A percentile compares a stretch with the other conserved stretches of the same genome.
phyloP scores from a whole-genome alignment of 1,140 invertebrate genomes.

The Alviniconcha marisindica region DNA sequence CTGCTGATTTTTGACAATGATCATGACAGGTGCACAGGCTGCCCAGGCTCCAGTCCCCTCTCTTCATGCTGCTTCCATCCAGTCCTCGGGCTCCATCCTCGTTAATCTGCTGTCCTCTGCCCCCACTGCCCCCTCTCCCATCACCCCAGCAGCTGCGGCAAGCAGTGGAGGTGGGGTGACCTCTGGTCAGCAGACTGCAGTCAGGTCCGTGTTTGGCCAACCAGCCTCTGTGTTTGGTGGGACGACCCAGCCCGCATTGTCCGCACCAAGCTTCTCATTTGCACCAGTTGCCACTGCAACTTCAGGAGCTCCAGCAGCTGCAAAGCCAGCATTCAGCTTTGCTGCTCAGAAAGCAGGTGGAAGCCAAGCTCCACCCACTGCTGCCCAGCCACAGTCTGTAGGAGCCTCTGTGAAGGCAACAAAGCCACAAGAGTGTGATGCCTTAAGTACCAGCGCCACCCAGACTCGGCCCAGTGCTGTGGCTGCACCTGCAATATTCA shows the following conservation, averaged over 20 bases:
- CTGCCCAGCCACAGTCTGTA: too few species aligned
- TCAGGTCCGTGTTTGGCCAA: background rate
- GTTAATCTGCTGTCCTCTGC: background rate
- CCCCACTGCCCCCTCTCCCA: background rate
- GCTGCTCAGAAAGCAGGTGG: background rate
- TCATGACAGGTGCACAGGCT: too few species aligned
- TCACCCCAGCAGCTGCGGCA: background rate
- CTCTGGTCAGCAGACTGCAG: background rate
- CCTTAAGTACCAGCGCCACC: background rate
- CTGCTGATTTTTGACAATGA: too few species aligned
- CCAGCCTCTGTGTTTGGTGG: background rate
- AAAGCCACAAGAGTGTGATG: background rate
- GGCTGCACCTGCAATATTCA: too few species aligned
- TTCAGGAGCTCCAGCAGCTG: background rate
- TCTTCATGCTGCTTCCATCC: background rate
- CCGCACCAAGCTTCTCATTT: conserved; percentile 23
- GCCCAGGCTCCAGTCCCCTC: background rate
- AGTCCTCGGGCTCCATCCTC: background rate
- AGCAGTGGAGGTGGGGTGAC: background rate
- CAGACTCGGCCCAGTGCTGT: too few species aligned
- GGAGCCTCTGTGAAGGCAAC: too few species aligned
- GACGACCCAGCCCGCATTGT: background rate
- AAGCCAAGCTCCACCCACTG: too few species aligned
- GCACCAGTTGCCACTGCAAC: background rate
- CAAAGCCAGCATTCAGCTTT: conserved; percentile 33